Evolutionary conservation across 2,888 invertebrate genomes (phyloP).

Genomic region (Agrotis ipsilon): DNA sequence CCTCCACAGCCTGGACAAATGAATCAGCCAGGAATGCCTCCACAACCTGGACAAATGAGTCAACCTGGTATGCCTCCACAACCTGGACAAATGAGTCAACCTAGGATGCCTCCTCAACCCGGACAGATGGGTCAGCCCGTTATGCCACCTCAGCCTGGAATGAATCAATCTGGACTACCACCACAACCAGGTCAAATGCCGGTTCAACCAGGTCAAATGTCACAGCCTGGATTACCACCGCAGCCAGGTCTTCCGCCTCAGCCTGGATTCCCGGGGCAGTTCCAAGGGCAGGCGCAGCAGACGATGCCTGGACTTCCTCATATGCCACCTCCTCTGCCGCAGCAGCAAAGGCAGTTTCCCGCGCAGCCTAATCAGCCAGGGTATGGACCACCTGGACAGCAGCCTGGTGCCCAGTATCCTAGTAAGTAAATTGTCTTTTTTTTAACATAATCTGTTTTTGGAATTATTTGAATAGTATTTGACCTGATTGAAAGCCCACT

Average conservation of each 20-base stretch:
- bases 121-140: slow-evolving; percentile 45
- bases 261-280: slow-evolving; percentile 65
- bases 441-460: no score
- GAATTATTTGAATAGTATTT: no score
- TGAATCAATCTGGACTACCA: slow-evolving; percentile 36
- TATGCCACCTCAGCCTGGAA: slow-evolving; percentile 47
- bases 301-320: slow-evolving; percentile 76
- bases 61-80: slow-evolving; percentile 50
- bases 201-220: slow-evolving; percentile 47
- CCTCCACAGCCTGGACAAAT: slow-evolving; percentile 40
- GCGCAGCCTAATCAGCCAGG: slow-evolving; percentile 75
- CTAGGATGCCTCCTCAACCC: slow-evolving; percentile 52
- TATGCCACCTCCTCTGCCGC: slow-evolving; percentile 86
- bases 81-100: slow-evolving; percentile 37
- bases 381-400: slow-evolving; percentile 72
- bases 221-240: slow-evolving; percentile 57
- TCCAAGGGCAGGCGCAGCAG: slow-evolving; percentile 68
- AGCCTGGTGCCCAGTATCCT: slow-evolving; percentile 72
- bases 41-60: slow-evolving; percentile 47
- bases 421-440: slow-evolving; percentile 71
- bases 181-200: slow-evolving; percentile 74
- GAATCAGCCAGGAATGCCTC: slow-evolving; percentile 42
- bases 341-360: slow-evolving; percentile 80
- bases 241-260: slow-evolving; percentile 56
- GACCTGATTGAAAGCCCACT: no score